Evolutionary conservation across 2,888 invertebrate species (phyloP).

Genomic region (Heliconius charithonia): DNA sequence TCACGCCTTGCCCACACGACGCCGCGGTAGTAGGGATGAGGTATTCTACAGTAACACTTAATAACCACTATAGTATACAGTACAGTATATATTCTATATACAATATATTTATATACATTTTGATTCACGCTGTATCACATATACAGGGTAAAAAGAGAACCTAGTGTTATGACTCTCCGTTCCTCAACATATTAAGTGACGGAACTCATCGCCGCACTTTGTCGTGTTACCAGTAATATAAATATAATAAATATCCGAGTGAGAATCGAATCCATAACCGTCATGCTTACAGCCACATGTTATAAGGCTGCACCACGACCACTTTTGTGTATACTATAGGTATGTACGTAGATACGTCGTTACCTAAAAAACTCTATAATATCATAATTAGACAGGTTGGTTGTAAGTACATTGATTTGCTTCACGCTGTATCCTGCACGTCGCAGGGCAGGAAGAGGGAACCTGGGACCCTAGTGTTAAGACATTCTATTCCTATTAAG

Average conservation of each 20-base stretch:
- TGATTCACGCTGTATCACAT: background rate
- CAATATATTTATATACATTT: background rate
- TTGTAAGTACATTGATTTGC: too few species aligned
- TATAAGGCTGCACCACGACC: background rate
- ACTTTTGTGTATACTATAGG: too few species aligned
- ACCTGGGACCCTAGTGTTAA: too few species aligned
- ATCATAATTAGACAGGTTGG: too few species aligned
- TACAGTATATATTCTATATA: background rate
- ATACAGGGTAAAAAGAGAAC: too few species aligned
- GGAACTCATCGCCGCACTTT: background rate
- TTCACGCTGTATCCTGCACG: too few species aligned
- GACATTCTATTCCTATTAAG: too few species aligned
- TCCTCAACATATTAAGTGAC: background rate
- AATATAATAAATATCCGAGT: background rate
- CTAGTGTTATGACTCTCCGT: background rate
- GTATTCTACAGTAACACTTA: conserved; percentile 56
- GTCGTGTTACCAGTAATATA: background rate
- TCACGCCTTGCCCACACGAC: conserved; percentile 61
- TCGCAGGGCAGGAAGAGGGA: too few species aligned
- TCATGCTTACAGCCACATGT: background rate
- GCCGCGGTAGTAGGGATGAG: conserved; percentile 56
- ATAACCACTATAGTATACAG: conserved; percentile 8
- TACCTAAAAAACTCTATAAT: too few species aligned
- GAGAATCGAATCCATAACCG: background rate
- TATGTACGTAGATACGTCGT: too few species aligned